Evolutionary conservation across 2,888 invertebrate species (phyloP).

Genomic region (Colletes collaris): DNA sequence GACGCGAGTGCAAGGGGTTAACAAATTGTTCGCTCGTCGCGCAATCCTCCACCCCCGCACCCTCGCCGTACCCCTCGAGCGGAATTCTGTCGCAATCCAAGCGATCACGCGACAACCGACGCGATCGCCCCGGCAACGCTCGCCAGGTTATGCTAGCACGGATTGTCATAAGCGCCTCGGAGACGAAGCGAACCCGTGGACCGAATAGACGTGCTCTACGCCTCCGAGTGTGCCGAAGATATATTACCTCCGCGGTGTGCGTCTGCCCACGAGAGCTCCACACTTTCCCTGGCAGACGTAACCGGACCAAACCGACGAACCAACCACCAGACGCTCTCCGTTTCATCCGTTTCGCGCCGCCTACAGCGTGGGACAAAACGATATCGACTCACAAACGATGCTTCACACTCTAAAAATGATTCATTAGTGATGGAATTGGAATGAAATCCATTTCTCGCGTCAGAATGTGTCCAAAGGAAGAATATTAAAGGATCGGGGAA

Average conservation of each 20-base stretch:
- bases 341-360: conserved; percentile 50
- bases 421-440: too few relatives aligned
- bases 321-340: conserved; percentile 39
- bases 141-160: conserved; percentile 52
- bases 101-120: conserved; percentile 35
- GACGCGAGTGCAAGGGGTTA: conserved; percentile 43
- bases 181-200: conserved; percentile 43
- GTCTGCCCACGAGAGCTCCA: conserved; percentile 52
- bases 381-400: too few relatives aligned
- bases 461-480: too few relatives aligned
- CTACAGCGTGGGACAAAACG: background rate
- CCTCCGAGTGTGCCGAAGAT: conserved; percentile 79
- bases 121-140: conserved; percentile 34
- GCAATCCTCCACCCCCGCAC: conserved; percentile 35
- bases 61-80: background rate
- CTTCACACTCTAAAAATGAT: too few relatives aligned
- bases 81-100: conserved; percentile 26
- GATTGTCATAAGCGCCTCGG: conserved; percentile 65
- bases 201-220: conserved; percentile 61
- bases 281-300: conserved; percentile 78
- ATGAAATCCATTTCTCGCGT: too few relatives aligned
- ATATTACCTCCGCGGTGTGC: conserved; percentile 71
- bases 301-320: conserved; percentile 55
- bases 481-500: too few relatives aligned
- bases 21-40: conserved; percentile 45